Base-by-base conservation (phyloP, 92 coral and sea anemone genomes). In the Pocillopora meandrina region DNA sequence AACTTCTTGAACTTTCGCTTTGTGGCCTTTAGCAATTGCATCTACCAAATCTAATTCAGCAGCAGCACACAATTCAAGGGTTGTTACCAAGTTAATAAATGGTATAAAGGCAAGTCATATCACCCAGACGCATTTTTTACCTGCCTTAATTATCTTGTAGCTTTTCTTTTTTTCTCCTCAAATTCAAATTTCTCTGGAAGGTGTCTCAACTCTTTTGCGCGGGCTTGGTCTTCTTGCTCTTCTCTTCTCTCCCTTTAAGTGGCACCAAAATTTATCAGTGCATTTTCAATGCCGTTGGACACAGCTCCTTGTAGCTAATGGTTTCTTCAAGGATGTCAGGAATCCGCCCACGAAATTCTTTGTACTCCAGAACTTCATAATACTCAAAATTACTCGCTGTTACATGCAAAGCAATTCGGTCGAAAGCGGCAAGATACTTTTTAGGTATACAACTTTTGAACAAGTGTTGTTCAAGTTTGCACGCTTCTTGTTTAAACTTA, bases 231-330 rank as follows among this genome's bases (percentile, higher is more conserved):
- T n/a, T n/a, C n/a, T 63, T 91, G 78, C 23, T 59, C 75, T 81
- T 83, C 26, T 23, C 26, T 23, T 23, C 0, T 23, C 26, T 23
- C 26, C 26, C 26, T 23, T 23, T 92, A 15, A 92, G 75, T n/a
- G 93, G 89, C 9, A 81, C 80, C 74, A n/a, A 87, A 11, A 92
- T 87, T 11, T 83, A 35, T 73, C 87, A 90, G 60, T 93, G 89
- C 90, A 87, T 76, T 49, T 82, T 55, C 19, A 90, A 31, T 9
- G 84, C 74, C 5, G 82, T 31, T n/a, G 87, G 83, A 14, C 76
- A 69, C 14, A 80, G 60, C 42, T 88, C 57, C 42, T 64, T 87
- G 84, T 75, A 92, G 64, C 80, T 73, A 13, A 12, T 15, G 14
- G 87, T 84, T 11, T 92, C 93, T 79, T 87, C 71, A 56, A 83